Base-by-base conservation (phyloP, 2,797 vertebrate genomes). In the Rhinophrynus dorsalis region DNA sequence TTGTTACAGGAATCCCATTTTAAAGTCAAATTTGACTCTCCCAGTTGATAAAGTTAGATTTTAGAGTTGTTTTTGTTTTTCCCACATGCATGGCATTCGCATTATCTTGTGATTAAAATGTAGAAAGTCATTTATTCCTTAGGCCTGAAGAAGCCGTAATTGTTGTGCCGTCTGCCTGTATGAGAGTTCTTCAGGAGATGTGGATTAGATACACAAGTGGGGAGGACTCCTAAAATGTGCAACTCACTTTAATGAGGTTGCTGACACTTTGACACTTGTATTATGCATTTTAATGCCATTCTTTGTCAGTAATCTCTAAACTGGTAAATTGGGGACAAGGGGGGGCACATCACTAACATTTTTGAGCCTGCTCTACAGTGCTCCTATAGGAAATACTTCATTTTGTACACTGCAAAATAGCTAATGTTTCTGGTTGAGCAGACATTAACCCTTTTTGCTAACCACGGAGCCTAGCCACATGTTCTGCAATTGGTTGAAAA, bases 31-130 rank as follows among this genome's bases (percentile, higher is more conserved):
- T 73, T 57, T 51, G 54, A 59, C 69, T 65, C 60, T 64, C 64
- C 23, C 32, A 15, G 12, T 57, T 64, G 42, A 72, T 64, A 65
- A 64, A 57, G 62, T 52, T 42, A 26, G 44, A 21, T 59, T 54
- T 73, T 35, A 12, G 35, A 54, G 15, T 59, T 72, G 60, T 73
- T 73, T 72, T 73, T 66, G 69, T 73, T 73, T 72, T 65, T 65
- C 45, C 61, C 61, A 33, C 55, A 42, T 59, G 62, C 45, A 26
- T 45, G 13, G 55, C 35, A 17, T 52, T 33, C 32, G 9, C 33
- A 45, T 57, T 65, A 52, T 40, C 44, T 44, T 66, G 61, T 73
- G 69, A 73, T 73, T 73, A 73, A 66, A 65, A 65, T 52, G 54
- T 59, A 10, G 52, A 60, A 73, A 59, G 69, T 73, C 55, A 66